These are phyloP conservation scores for Gambusia yucatana DNA, from an alignment of 2,797 vertebrate genomes.

Conservation along the genomic window DNA sequence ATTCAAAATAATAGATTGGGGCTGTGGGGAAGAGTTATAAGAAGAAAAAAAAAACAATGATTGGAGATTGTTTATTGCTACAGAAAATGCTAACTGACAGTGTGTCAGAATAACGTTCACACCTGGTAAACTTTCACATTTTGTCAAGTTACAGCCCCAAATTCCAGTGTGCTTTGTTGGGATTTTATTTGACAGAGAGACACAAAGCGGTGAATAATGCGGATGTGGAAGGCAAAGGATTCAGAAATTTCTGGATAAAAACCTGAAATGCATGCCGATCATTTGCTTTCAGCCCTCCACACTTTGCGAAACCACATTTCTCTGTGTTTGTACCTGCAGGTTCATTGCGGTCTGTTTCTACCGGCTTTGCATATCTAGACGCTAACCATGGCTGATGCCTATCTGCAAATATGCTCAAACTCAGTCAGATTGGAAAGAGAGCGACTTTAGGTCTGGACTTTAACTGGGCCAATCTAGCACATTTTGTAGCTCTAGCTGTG, in stretches of 20 bases:
- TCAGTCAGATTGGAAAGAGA: not conserved
- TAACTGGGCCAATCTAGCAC: not conserved
- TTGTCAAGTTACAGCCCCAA: not conserved
- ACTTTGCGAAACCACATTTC: not conserved
- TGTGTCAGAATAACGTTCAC: not conserved
- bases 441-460: not conserved
- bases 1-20: not conserved
- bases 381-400: not conserved
- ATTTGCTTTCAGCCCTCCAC: not conserved
- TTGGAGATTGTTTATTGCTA: not conserved
- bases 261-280: not conserved
- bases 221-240: not conserved
- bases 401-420: not conserved
- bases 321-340: not conserved
- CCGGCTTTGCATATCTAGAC: not conserved
- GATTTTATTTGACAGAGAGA: not conserved
- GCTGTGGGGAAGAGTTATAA: conserved; percentile 24
- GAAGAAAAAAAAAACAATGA: not conserved
- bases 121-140: not conserved
- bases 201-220: not conserved
- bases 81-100: not conserved
- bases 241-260: not conserved
- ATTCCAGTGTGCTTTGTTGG: not conserved
- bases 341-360: not conserved
- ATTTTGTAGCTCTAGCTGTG: not conserved